Conservation (phyloP, 2,888 invertebrate genomes). For the Erpobdella octoculata region DNA sequence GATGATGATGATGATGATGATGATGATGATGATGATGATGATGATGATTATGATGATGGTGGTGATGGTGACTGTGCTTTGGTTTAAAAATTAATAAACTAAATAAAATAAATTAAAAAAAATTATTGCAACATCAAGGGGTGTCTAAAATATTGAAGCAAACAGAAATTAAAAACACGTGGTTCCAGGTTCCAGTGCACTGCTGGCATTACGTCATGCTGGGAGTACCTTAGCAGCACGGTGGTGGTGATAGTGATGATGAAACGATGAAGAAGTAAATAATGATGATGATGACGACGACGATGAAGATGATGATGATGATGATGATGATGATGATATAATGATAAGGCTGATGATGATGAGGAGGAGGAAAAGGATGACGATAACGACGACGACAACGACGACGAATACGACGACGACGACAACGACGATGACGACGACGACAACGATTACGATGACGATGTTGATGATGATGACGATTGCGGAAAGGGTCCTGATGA, state of each 20-base stretch:
- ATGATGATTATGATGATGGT: no score
- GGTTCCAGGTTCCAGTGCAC: no score
- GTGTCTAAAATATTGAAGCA: no score
- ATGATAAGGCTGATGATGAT: not conserved
- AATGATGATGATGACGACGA: constrained; percentile 10
- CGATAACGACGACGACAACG: not conserved
- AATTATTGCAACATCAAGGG: no score
- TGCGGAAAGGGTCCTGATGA: not conserved
- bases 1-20: constrained; percentile 26
- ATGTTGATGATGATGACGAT: not conserved
- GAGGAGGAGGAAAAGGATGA: not conserved
- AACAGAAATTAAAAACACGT: no score
- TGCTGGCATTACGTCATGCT: no score
- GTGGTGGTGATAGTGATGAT: no score
- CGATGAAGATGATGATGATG: constrained; percentile 5
- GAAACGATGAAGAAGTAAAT: not conserved
- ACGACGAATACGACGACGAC: constrained; percentile 39
- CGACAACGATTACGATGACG: not conserved
- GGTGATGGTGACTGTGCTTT: no score
- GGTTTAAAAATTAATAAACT: no score
- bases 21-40: constrained; percentile 23
- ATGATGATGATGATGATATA: constrained; percentile 6
- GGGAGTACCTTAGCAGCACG: no score
- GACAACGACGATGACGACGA: not conserved
- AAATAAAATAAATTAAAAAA: no score